Conservation (phyloP, 2,113 vertebrate species). For the Colossoma macropomum region DNA sequence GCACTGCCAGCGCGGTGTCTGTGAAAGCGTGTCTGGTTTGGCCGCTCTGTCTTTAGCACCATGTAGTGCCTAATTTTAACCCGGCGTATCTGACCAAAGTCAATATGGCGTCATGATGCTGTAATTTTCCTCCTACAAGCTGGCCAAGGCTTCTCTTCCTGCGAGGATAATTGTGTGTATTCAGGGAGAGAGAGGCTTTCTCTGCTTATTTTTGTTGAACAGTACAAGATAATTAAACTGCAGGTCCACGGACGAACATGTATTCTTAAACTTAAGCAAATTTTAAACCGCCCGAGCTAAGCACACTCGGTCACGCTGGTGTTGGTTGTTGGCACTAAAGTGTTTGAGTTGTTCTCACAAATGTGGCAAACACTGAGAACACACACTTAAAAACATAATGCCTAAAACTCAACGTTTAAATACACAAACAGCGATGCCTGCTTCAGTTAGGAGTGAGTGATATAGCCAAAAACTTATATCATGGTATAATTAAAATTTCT, state of each 20-base stretch:
- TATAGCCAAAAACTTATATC: too few species aligned
- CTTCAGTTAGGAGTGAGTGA: too few species aligned
- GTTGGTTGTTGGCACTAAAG: too few species aligned
- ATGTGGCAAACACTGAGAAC: too few species aligned
- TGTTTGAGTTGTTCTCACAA: too few species aligned
- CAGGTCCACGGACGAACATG: background rate
- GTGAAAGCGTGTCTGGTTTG: conserved; percentile 26
- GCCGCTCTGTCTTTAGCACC: conserved; percentile 17
- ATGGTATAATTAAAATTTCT: too few species aligned
- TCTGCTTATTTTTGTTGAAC: conserved; percentile 1
- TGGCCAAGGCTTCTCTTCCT: conserved; percentile 3
- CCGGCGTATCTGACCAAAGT: conserved; percentile 22
- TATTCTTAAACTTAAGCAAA: background rate
- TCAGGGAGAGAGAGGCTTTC: background rate
- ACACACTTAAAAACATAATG: too few species aligned
- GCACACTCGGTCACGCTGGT: too few species aligned
- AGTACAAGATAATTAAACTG: conserved; percentile 6
- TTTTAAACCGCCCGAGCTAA: background rate
- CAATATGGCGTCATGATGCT: conserved; percentile 23
- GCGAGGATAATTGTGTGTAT: conserved; percentile 3
- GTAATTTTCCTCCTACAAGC: conserved; percentile 33
- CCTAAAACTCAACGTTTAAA: too few species aligned
- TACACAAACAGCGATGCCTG: too few species aligned
- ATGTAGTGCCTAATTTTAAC: conserved; percentile 39
- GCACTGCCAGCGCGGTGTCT: conserved; percentile 20